Evolutionary conservation across 64 coral and sea anemone genomes (phyloP).

Genomic region (Pocillopora verrucosa): DNA sequence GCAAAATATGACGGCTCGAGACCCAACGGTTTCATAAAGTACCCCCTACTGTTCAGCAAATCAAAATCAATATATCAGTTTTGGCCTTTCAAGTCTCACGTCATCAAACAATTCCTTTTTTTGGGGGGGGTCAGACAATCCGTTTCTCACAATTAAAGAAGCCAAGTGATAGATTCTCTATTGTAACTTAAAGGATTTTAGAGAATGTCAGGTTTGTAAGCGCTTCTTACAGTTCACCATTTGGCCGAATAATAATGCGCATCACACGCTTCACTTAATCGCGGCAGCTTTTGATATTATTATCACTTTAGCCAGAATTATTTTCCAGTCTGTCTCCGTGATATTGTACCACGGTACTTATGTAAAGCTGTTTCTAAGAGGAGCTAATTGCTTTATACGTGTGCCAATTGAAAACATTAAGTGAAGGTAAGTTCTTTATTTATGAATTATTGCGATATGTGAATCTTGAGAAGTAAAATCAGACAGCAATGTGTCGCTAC

Average conservation of each 20-base stretch:
- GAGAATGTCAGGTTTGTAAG: neutral
- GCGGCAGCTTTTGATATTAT: conserved; percentile 27
- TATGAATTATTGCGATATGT: conserved; percentile 24
- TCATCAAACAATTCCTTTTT: neutral
- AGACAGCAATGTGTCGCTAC: neutral
- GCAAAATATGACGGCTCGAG: conserved; percentile 14
- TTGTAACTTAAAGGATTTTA: neutral
- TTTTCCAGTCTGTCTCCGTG: neutral
- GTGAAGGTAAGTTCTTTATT: conserved; percentile 23
- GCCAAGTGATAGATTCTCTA: neutral
- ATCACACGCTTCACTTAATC: conserved; percentile 34
- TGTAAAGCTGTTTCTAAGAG: conserved; percentile 18
- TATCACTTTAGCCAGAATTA: neutral
- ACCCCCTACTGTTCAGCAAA: neutral
- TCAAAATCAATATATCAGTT: neutral
- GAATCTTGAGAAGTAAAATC: neutral
- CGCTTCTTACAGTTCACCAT: conserved; percentile 5
- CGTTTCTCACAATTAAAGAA: neutral
- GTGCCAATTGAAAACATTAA: neutral
- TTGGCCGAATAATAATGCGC: neutral
- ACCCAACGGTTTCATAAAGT: conserved; percentile 1
- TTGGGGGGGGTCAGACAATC: neutral
- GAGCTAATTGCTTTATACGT: conserved; percentile 7
- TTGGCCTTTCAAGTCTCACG: neutral
- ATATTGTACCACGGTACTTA: conserved; percentile 15